phyloP scores from a whole-genome alignment of 2,888 invertebrate species.

The Hirtodrosophila cameraria region DNA sequence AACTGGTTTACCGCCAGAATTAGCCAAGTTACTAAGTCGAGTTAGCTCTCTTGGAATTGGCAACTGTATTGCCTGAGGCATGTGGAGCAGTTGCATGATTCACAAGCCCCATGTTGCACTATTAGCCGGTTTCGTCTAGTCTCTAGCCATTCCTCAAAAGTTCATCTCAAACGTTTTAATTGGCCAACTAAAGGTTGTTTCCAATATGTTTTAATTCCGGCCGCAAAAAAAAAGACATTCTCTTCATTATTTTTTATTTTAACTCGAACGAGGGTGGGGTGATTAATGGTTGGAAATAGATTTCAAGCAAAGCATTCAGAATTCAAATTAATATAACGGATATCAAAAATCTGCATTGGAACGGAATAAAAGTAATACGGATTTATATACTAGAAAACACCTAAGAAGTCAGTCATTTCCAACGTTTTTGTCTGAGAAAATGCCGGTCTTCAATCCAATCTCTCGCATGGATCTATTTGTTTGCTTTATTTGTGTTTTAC shows the following conservation, averaged over 20 bases:
- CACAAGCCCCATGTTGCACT: slow-evolving; percentile 1
- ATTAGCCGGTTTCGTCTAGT: neutral
- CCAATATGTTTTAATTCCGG: slow-evolving; percentile 9
- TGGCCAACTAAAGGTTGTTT: slow-evolving; percentile 11
- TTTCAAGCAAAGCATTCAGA: too few species aligned
- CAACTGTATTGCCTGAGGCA: slow-evolving; percentile 42
- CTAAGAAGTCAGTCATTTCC: too few species aligned
- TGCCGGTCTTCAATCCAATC: too few species aligned
- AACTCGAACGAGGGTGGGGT: neutral
- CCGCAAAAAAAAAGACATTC: slow-evolving; percentile 27
- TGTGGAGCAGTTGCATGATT: slow-evolving; percentile 32
- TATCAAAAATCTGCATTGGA: too few species aligned
- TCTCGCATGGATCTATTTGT: too few species aligned
- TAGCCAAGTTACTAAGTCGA: slow-evolving; percentile 61
- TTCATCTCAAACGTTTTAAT: slow-evolving; percentile 42
- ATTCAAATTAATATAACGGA: too few species aligned
- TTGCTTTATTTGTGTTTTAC: too few species aligned
- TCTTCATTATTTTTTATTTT: neutral
- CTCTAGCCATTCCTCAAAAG: slow-evolving; percentile 40
- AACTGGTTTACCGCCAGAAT: slow-evolving; percentile 74
- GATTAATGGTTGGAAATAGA: too few species aligned
- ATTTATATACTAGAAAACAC: too few species aligned
- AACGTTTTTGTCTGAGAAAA: too few species aligned
- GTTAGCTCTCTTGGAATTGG: slow-evolving; percentile 33
- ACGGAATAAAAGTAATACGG: too few species aligned